Evolutionary conservation across 2,113 vertebrate genomes (phyloP), one percentile per base, ranked within the genome.

Genomic region (Notarius quadriscutis): DNA sequence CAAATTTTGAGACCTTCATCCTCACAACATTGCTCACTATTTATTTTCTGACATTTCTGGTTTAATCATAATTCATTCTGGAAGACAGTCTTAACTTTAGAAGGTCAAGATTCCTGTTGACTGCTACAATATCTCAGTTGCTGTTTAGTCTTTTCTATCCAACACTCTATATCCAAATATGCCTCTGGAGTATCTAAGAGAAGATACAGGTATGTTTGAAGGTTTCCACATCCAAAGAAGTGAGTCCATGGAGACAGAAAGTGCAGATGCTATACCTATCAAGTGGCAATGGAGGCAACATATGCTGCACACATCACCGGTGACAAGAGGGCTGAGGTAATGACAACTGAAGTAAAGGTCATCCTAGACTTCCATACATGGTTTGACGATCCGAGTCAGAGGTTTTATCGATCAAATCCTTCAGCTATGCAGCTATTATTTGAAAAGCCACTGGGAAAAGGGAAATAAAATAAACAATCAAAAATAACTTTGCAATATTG

Each of bases 381-480:
- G 67, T 74, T 57, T 88, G 74, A 83, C 22, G 67, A 83, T 71
- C 62, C 65, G 85, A 82, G 34, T 34, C 50, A 85, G 89, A 85
- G 58, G n/a, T 77, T 88, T 85, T 88, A 86, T 84, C 74, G 84
- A 83, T 87, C 62, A 90, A 84, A 83, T 79, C 55, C 67, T 83
- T 78, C 15, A 79, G 57, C 74, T 84, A 84, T 71, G 63, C 41
- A 41, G 41, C 3, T 41, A 69, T 79, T 85, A 90, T 93, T 91
- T 89, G 91, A 90, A 92, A 92, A 92, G 93, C 90, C 93, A 93
- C 84, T 90, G 78, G 22, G 69, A 27, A 50, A 63, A 55, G 65
- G 7, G 25, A 27, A 55, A 55, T 25, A n/a, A 17, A 55, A 17
- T 55, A 1, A 14, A 27, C 53, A n/a, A 12, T 53, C 25, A 67